These are phyloP conservation scores for Hiodon tergisus DNA, from an alignment of 2,113 vertebrate genomes.

Conservation along the genomic window DNA sequence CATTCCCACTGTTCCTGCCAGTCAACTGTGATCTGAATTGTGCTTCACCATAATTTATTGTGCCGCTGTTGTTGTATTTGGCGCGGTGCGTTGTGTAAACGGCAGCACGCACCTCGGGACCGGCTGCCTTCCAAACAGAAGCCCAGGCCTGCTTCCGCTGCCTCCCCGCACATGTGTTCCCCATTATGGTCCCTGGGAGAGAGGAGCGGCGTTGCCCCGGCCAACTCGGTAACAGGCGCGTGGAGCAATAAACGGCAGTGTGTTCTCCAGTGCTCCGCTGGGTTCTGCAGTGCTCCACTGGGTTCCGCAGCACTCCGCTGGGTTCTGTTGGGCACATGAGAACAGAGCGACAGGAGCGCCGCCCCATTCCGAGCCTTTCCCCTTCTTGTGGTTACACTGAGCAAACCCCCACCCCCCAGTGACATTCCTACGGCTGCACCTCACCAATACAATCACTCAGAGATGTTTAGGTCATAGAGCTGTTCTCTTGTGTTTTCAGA, in stretches of 20 bases:
- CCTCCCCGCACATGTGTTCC: slow-evolving; percentile 18
- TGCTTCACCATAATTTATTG: background rate
- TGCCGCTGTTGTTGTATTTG: background rate
- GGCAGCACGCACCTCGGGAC: background rate
- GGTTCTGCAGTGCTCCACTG: too few species aligned
- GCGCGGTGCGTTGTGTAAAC: background rate
- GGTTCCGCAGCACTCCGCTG: too few species aligned
- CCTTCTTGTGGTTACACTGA: slow-evolving; percentile 9
- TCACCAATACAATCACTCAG: too few species aligned
- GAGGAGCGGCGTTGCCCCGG: background rate
- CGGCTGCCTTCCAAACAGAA: slow-evolving; percentile 27
- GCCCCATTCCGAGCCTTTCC: background rate
- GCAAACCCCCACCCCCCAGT: background rate
- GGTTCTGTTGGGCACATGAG: too few species aligned
- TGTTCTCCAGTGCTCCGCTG: too few species aligned
- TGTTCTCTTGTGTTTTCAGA: too few species aligned
- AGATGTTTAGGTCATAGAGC: too few species aligned
- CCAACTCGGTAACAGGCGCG: background rate
- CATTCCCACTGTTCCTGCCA: too few species aligned
- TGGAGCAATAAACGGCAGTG: background rate
- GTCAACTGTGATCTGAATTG: background rate
- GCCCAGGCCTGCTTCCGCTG: background rate
- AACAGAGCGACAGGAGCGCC: too few species aligned
- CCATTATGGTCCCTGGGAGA: slow-evolving; percentile 20
- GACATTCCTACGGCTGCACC: background rate